phyloP scores from a whole-genome alignment of 1,140 invertebrate genomes.

The Artemia franciscana region DNA sequence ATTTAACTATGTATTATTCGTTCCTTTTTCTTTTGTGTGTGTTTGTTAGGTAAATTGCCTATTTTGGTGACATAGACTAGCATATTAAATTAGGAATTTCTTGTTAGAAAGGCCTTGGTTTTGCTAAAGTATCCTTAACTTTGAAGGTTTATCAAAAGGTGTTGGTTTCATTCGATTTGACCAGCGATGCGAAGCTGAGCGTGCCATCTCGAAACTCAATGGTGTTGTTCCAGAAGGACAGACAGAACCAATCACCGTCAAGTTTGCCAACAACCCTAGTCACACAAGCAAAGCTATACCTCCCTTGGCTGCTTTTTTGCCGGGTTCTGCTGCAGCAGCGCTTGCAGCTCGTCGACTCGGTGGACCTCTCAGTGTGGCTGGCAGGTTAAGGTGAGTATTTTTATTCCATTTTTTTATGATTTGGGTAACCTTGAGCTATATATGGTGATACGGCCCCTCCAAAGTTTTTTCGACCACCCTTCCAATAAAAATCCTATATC shows the following conservation, averaged over 20 bases:
- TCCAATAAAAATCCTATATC: no score
- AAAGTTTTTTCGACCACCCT: no score
- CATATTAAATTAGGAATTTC: no score
- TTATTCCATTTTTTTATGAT: no score
- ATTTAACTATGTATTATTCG: no score
- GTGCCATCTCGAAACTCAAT: constrained; percentile 91
- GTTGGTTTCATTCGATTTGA: constrained; percentile 99
- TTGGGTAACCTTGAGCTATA: no score
- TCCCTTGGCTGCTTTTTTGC: constrained; percentile 70
- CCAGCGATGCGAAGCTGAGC: constrained; percentile 85
- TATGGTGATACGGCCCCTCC: no score
- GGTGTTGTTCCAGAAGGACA: constrained; percentile 88
- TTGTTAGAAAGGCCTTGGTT: no score
- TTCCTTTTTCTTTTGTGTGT: no score
- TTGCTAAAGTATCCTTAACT: no score
- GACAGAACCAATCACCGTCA: constrained; percentile 91
- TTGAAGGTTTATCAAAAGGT: constrained; percentile 79
- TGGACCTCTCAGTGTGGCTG: constrained; percentile 73
- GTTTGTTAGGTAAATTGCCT: no score
- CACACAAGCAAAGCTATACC: constrained; percentile 63
- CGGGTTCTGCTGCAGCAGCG: constrained; percentile 32
- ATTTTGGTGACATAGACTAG: no score
- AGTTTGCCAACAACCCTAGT: constrained; percentile 98
- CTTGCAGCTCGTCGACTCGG: constrained; percentile 43
- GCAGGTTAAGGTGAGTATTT: constrained; percentile 67